Evolutionary conservation across 2,113 vertebrate genomes (phyloP).

Genomic region (Psilopogon haemacephalus): DNA sequence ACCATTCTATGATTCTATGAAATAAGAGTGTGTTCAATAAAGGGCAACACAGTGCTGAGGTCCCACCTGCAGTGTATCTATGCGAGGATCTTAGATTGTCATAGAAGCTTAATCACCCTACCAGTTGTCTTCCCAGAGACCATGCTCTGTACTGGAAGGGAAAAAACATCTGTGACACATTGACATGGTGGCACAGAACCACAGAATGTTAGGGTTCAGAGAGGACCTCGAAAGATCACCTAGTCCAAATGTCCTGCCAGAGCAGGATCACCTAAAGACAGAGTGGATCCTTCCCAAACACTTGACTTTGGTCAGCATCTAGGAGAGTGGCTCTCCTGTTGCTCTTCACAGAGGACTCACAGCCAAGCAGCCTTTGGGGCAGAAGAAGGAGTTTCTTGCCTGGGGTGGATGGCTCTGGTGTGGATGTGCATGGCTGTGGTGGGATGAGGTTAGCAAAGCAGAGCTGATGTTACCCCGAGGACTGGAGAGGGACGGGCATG

Average conservation of each 20-base stretch:
- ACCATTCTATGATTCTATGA: no score
- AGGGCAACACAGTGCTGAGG: background rate
- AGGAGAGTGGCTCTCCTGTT: background rate
- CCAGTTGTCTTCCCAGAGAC: background rate
- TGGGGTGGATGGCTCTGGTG: background rate
- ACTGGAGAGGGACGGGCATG: background rate
- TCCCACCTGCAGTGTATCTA: background rate
- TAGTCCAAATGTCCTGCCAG: no score
- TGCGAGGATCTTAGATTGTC: background rate
- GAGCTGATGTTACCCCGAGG: background rate
- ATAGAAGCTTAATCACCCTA: background rate
- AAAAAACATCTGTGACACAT: no score
- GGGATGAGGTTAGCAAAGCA: background rate
- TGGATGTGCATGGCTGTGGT: background rate
- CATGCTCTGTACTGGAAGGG: background rate
- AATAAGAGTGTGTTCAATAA: accelerated
- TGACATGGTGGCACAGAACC: background rate
- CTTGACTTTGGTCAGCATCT: accelerated
- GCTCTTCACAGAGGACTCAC: background rate
- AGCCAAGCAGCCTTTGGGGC: background rate
- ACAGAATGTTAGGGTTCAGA: no score
- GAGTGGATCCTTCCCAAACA: accelerated
- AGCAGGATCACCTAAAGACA: no score
- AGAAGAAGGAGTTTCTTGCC: background rate
- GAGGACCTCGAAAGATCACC: no score